These are phyloP conservation scores for Sphecodes monilicornis DNA, from an alignment of 2,888 invertebrate species.

Conservation along the genomic window DNA sequence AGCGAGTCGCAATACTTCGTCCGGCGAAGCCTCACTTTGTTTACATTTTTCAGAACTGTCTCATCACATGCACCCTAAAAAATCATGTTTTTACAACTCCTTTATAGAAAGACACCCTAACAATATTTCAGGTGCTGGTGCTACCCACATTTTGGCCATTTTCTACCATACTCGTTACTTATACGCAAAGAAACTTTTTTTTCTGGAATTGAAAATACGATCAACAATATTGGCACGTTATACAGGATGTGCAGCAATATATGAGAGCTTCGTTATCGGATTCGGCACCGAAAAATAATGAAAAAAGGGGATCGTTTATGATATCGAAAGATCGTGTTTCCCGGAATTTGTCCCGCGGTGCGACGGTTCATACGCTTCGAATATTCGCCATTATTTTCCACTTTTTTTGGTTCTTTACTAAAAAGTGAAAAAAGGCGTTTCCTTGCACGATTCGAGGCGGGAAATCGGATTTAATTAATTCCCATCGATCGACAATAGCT, in stretches of 20 bases:
- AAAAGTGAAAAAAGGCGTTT: background rate
- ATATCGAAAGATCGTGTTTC: background rate
- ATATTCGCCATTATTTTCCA: background rate
- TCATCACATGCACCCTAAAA: too few species aligned
- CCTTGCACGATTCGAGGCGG: background rate
- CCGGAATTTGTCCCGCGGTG: background rate
- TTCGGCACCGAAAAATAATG: background rate
- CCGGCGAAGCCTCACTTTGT: too few species aligned
- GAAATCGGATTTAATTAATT: slow-evolving; percentile 59
- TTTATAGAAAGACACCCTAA: too few species aligned
- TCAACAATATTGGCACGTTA: background rate
- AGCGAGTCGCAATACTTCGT: too few species aligned
- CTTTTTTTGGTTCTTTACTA: background rate
- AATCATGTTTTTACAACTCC: too few species aligned
- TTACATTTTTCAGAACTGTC: too few species aligned
- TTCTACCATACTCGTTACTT: too few species aligned
- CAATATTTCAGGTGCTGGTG: too few species aligned
- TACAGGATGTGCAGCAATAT: background rate
- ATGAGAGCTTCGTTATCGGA: background rate
- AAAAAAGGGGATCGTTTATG: background rate
- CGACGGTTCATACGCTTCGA: background rate
- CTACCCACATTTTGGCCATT: too few species aligned
- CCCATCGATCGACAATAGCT: slow-evolving; percentile 39
- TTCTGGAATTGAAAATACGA: background rate
- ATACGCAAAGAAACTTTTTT: background rate